A percentile compares a stretch with the other conserved stretches of the same genome.
These are phyloP conservation scores for Heliocidaris tuberculata DNA, from an alignment of 35 echinoderm and acorn worm species.

Conservation along the genomic window DNA sequence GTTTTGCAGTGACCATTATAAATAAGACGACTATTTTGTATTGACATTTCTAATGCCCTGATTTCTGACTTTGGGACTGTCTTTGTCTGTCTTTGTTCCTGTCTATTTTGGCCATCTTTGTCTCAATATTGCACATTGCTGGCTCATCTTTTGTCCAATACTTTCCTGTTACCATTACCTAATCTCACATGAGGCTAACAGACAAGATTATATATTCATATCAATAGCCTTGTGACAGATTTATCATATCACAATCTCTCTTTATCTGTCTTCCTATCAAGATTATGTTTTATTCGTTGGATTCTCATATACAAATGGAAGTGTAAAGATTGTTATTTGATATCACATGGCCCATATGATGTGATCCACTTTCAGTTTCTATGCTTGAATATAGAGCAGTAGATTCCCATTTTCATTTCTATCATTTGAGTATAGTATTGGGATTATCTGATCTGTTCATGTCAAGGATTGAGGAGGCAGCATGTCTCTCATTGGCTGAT, in stretches of 20 bases:
- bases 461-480: not conserved
- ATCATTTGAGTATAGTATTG: not conserved
- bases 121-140: not conserved
- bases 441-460: not conserved
- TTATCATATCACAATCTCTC: not conserved
- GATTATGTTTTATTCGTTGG: not conserved
- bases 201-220: not conserved
- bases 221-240: not conserved
- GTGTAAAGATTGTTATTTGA: not conserved
- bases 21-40: no score
- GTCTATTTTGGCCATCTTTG: not conserved
- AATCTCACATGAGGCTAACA: not conserved
- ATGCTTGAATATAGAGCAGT: not conserved
- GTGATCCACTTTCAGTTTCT: not conserved
- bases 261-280: not conserved
- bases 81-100: not conserved
- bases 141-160: not conserved
- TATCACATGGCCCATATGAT: not conserved
- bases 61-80: not conserved
- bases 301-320: not conserved
- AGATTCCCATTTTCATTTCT: not conserved
- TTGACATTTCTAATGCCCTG: no score
- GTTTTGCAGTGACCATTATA: no score
- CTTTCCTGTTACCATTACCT: not conserved
- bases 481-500: not conserved